Percentiles rank a stretch among this genome's conserved stretches.
These are phyloP conservation scores for Phymanthus crucifer DNA, from an alignment of 92 coral and sea anemone genomes.

Conservation along the genomic window DNA sequence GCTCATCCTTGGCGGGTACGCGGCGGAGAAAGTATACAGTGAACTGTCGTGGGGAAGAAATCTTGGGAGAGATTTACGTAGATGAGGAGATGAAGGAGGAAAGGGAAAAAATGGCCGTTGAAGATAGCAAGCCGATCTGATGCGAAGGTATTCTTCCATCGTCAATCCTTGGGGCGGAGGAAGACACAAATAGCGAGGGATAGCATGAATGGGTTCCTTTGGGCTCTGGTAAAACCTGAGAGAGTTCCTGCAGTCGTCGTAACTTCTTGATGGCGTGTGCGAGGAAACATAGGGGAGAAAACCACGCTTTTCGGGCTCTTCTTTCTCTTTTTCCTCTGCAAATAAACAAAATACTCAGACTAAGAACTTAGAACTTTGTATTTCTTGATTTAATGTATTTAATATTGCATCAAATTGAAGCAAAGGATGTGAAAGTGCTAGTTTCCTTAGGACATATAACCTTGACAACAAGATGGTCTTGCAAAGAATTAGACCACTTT, in stretches of 20 bases:
- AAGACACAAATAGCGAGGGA: slow-evolving; percentile 11
- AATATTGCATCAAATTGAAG: not conserved
- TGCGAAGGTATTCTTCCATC: slow-evolving; percentile 39
- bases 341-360: not conserved
- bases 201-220: not conserved
- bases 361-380: not conserved
- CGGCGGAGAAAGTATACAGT: not conserved
- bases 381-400: not conserved
- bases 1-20: not conserved
- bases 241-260: not conserved
- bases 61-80: not conserved
- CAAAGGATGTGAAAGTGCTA: not conserved
- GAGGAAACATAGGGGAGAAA: slow-evolving; percentile 36
- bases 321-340: not conserved
- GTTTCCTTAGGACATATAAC: not conserved
- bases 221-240: not conserved
- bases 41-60: not conserved
- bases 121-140: slow-evolving; percentile 21
- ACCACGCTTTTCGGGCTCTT: slow-evolving; percentile 31
- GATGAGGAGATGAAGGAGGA: slow-evolving; percentile 27
- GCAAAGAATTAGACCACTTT: slow-evolving; percentile 8
- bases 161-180: slow-evolving; percentile 45
- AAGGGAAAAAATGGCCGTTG: slow-evolving; percentile 44
- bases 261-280: not conserved
- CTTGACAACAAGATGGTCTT: slow-evolving; percentile 15